phyloP scores from a whole-genome alignment of 1,140 invertebrate genomes.

The Bombus waltoni region DNA sequence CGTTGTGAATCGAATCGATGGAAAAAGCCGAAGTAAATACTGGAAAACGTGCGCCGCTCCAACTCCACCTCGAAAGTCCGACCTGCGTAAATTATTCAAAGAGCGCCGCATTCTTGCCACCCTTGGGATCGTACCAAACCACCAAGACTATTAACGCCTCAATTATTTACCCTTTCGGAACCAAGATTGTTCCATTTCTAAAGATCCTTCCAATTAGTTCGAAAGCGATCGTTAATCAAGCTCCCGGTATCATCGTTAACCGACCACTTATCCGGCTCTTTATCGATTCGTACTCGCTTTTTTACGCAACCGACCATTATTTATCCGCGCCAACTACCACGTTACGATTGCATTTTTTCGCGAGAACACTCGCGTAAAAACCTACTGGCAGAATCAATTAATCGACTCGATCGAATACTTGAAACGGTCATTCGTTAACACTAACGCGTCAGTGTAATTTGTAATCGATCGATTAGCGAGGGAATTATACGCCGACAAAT shows the following conservation, averaged over 20 bases:
- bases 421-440: not conserved
- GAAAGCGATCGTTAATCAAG: slow-evolving; percentile 43
- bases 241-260: not conserved
- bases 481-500: not conserved
- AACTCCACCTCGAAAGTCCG: not conserved
- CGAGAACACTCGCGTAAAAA: not conserved
- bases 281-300: slow-evolving; percentile 1
- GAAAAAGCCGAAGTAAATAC: not conserved
- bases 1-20: not conserved
- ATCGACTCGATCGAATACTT: not conserved
- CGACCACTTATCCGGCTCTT: too few relatives aligned
- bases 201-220: slow-evolving; percentile 38
- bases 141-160: slow-evolving; percentile 44
- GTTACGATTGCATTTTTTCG: not conserved
- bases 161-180: slow-evolving; percentile 43
- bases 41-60: not conserved
- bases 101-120: slow-evolving; percentile 2
- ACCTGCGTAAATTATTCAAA: slow-evolving; percentile 46
- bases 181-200: slow-evolving; percentile 38
- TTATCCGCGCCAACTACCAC: not conserved
- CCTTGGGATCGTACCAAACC: slow-evolving; percentile 12
- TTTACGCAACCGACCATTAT: slow-evolving; percentile 2
- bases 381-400: not conserved
- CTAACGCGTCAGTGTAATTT: not conserved
- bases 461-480: not conserved